Percentiles rank a stretch among this genome's conserved stretches.
phyloP scores from a whole-genome alignment of 2,888 invertebrate species.

The Cerastis leucographa region DNA sequence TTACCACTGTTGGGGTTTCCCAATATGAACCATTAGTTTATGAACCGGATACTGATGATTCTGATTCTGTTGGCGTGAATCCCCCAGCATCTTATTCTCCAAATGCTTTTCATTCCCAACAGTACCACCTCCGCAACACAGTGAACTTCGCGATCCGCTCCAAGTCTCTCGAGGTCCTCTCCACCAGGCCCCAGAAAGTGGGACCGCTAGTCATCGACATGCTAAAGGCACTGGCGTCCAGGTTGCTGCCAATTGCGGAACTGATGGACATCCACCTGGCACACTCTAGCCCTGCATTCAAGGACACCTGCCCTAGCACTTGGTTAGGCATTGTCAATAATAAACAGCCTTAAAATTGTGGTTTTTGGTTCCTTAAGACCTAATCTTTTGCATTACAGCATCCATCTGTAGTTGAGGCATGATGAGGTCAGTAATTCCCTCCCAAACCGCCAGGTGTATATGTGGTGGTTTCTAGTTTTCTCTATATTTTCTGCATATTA shows the following conservation, averaged over 20 bases:
- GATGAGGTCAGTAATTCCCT: neutral
- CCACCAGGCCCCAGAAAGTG: slow-evolving; percentile 82
- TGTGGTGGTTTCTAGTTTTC: neutral
- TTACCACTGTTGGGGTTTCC: neutral
- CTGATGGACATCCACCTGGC: slow-evolving; percentile 84
- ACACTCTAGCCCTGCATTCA: slow-evolving; percentile 84
- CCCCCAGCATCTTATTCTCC: neutral
- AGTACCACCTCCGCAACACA: slow-evolving; percentile 85
- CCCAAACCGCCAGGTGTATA: neutral
- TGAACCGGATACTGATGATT: too few relatives aligned
- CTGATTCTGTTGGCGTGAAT: neutral
- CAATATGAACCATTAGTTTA: too few relatives aligned
- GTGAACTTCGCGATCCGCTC: slow-evolving; percentile 81
- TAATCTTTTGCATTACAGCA: neutral
- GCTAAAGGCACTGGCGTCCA: slow-evolving; percentile 79
- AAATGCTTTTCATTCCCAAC: slow-evolving; percentile 34
- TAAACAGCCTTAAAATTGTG: slow-evolving; percentile 74
- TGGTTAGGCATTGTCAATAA: slow-evolving; percentile 87
- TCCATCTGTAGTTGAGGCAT: neutral
- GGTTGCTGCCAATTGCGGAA: slow-evolving; percentile 81
- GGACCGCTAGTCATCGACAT: slow-evolving; percentile 81
- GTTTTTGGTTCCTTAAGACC: neutral
- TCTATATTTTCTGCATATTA: neutral
- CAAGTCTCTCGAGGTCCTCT: slow-evolving; percentile 75
- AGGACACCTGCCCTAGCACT: slow-evolving; percentile 81